Conservation (phyloP, 2,113 vertebrate species). For the Nothoprocta pentlandii region DNA sequence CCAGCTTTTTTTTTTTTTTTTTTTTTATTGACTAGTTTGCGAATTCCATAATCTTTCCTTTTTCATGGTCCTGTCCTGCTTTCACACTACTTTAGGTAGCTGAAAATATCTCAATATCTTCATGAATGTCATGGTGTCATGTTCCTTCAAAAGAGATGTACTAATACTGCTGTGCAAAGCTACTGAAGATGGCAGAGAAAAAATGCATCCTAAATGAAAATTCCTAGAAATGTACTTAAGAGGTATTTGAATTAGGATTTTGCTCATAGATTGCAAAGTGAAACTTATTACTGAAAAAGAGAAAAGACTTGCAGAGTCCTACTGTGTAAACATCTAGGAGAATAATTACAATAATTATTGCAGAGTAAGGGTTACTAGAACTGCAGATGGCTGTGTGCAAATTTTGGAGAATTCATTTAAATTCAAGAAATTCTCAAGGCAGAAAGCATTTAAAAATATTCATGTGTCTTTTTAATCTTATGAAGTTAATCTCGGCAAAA, state of each 20-base stretch:
- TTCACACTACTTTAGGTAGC: fast-evolving
- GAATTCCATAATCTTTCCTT: not conserved
- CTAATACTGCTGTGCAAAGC: not conserved
- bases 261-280: not conserved
- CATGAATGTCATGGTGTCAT: not conserved
- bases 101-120: not conserved
- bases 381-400: not conserved
- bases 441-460: not conserved
- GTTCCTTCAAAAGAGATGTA: not conserved
- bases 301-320: not conserved
- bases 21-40: not conserved
- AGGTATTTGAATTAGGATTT: not conserved
- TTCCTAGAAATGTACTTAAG: not conserved
- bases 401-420: not conserved
- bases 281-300: not conserved
- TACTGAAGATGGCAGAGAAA: not conserved
- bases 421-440: not conserved
- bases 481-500: not conserved
- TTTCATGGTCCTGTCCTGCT: not conserved
- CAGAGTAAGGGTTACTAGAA: not conserved
- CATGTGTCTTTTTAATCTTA: not conserved
- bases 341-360: not conserved
- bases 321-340: not conserved
- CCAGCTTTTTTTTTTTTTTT: too few species aligned
- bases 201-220: not conserved